Conservation (phyloP, 2,797 vertebrate genomes). For the Clarias platycephalus region DNA sequence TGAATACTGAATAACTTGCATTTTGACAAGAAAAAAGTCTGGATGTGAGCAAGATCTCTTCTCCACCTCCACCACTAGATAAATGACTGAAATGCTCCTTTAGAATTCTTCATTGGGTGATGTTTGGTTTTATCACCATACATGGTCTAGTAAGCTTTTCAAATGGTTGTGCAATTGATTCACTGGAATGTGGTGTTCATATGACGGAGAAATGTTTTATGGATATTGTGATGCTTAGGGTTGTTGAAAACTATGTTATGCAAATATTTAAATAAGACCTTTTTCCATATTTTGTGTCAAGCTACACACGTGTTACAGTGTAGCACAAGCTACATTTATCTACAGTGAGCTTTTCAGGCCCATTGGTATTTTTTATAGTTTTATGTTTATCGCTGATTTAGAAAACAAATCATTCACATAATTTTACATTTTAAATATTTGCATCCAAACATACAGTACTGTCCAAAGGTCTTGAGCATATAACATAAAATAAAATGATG, state of each 20-base stretch:
- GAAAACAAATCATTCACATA: too few species aligned
- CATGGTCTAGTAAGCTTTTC: background rate
- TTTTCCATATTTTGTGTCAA: background rate
- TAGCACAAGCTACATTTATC: too few species aligned
- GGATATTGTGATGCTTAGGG: background rate
- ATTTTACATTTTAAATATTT: too few species aligned
- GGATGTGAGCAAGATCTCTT: background rate
- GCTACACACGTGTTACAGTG: background rate
- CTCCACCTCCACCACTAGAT: background rate
- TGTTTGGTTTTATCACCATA: background rate
- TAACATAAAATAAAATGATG: too few species aligned
- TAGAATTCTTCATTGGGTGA: background rate
- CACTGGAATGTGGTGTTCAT: background rate
- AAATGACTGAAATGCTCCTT: background rate
- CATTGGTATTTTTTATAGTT: too few species aligned
- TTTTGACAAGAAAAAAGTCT: background rate
- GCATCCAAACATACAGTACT: too few species aligned
- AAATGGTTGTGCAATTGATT: background rate
- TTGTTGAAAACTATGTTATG: background rate
- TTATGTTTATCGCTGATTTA: too few species aligned
- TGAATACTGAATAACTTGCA: background rate
- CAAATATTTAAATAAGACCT: background rate
- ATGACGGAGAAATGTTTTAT: background rate
- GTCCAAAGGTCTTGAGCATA: too few species aligned
- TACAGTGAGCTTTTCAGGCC: background rate